Evolutionary conservation across 2,888 invertebrate species (phyloP), one percentile per base, ranked within the genome.

Genomic region (Coecobrya sp.): DNA sequence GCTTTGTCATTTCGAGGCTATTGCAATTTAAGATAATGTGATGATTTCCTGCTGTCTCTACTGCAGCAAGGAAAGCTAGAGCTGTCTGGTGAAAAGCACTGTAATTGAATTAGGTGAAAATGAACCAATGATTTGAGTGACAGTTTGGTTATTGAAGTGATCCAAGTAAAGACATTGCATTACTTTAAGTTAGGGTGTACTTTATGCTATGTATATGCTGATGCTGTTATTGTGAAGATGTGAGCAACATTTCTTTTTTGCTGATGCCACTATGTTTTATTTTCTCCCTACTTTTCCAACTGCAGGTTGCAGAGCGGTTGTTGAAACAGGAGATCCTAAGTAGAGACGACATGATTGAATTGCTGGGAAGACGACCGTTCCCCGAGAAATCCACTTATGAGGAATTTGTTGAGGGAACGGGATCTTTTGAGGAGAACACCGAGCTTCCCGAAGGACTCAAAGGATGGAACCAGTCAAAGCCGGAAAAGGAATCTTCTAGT

Each of bases 371-470:
- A 36, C 96, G 99, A 94, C 99, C 99, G 0, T 99, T 99, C 97
- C 98, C 98, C 13, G 99, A 99, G 96, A 99, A 99, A 96, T 99
- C 99, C 16, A 99, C 99, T 11, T 99, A 99, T 95, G 99, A 99
- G 96, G 98, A 99, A 95, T 99, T 99, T 96, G 99, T 99, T 0
- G 99, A 99, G 96, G 99, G 99, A 0, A 99, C 99, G 0, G 99
- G 99, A 0, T 99, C 99, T 0, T 97, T 99, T 95, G 99, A 99
- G 94, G 99, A 99, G 96, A 98, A 99, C 95, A 99, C 99, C 0
- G 96, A 97, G 0, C 96, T 99, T 95, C 99, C 99, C 0, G 98
- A 99, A 96, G 99, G 99, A 87, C 96, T 99, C 36, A 98, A 98
- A 95, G 98, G 98, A 95, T 99, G 99, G 99, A 99, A 99, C 89